Evolutionary conservation across 2,888 invertebrate genomes (phyloP).

Genomic region (Blastobasis adustella): DNA sequence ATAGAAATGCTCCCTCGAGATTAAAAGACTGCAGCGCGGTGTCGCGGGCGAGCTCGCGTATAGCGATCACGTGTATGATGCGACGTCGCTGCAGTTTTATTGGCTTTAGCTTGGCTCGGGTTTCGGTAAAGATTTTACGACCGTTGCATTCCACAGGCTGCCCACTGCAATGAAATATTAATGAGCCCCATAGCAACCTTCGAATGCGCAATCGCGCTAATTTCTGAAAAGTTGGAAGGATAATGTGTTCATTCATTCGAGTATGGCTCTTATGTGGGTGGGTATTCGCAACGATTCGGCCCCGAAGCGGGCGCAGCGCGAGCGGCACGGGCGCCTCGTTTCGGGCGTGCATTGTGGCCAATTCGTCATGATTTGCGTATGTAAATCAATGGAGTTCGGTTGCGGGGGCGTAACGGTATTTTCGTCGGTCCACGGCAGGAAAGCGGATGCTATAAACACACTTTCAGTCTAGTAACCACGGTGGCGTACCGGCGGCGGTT

Average conservation of each 20-base stretch:
- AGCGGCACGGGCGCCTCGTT: conserved; percentile 37
- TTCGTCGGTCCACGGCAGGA: conserved; percentile 67
- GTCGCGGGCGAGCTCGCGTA: conserved; percentile 4
- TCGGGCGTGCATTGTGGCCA: conserved; percentile 59
- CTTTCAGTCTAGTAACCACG: conserved; percentile 53
- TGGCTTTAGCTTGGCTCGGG: conserved; percentile 7
- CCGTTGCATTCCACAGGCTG: conserved; percentile 19
- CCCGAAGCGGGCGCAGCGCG: conserved; percentile 20
- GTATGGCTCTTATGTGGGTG: conserved; percentile 25
- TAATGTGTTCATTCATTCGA: conserved; percentile 27
- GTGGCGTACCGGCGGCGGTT: conserved; percentile 28
- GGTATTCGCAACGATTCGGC: conserved; percentile 30
- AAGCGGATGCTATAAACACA: conserved; percentile 72
- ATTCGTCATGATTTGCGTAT: conserved; percentile 73
- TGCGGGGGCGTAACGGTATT: conserved; percentile 68
- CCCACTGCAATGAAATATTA: conserved; percentile 26
- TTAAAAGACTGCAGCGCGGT: conserved; percentile 2
- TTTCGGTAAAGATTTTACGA: conserved; percentile 21
- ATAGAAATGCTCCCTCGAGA: conserved; percentile 21
- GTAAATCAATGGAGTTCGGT: conserved; percentile 69
- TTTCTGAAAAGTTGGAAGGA: conserved; percentile 26
- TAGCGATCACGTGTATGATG: conserved; percentile 12
- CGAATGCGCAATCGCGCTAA: conserved; percentile 19
- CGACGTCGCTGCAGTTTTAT: conserved; percentile 12
- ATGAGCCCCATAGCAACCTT: conserved; percentile 24